Percentiles rank a stretch among this genome's conserved stretches.
phyloP scores from a whole-genome alignment of 92 coral and sea anemone species.

The Epizoanthus fatuus region DNA sequence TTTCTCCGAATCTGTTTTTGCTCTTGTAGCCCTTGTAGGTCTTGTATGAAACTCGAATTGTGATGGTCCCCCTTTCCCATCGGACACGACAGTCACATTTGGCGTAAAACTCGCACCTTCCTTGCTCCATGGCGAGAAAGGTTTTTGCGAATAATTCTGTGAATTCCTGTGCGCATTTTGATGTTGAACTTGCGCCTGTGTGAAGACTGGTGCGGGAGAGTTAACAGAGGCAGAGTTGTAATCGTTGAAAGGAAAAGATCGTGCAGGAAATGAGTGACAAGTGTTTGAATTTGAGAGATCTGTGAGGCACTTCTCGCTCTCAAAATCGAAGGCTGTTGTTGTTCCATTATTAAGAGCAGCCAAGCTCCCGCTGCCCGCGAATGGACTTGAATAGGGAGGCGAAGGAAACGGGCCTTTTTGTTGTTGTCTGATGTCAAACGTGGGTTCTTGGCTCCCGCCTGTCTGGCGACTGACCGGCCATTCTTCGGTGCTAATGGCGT shows the following conservation, averaged over 20 bases:
- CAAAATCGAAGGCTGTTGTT: conserved; percentile 12
- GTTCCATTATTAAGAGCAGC: conserved; percentile 17
- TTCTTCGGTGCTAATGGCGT: conserved; percentile 25
- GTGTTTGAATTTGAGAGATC: conserved; percentile 18
- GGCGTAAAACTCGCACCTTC: conserved; percentile 79
- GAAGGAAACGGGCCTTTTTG: conserved; percentile 41
- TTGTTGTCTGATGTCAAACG: conserved; percentile 44
- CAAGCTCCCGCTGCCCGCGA: conserved; percentile 48
- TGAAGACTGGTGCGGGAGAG: neutral
- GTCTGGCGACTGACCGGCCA: conserved; percentile 49
- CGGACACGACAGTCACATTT: conserved; percentile 90
- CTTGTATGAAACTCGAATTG: conserved; percentile 57
- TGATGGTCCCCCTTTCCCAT: conserved; percentile 79
- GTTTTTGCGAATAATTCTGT: conserved; percentile 22
- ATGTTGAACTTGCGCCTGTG: conserved; percentile 24
- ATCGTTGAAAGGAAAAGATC: conserved; percentile 18
- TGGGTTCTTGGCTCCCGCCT: conserved; percentile 43
- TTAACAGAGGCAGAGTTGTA: conserved; percentile 6
- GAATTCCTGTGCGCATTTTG: conserved; percentile 38
- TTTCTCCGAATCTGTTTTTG: conserved; percentile 86
- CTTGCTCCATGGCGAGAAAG: conserved; percentile 64
- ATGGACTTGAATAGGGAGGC: conserved; percentile 43
- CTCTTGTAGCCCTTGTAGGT: conserved; percentile 11
- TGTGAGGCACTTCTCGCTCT: conserved; percentile 15
- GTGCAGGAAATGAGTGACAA: conserved; percentile 22